These are phyloP conservation scores for Tanypteryx hageni DNA, from an alignment of 2,888 invertebrate species.

Conservation along the genomic window DNA sequence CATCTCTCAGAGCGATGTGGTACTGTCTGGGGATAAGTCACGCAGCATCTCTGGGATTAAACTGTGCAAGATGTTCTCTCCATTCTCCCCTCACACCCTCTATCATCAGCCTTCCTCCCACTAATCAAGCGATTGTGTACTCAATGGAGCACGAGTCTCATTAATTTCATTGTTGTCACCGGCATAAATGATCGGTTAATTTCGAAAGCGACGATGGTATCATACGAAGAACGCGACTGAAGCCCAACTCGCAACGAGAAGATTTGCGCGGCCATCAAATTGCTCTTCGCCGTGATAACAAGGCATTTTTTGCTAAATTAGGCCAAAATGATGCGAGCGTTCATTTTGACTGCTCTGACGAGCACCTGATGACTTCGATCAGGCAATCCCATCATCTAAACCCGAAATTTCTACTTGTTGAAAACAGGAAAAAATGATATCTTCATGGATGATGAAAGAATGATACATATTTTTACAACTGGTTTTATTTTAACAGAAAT, in stretches of 20 bases:
- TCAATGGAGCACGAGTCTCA: constrained; percentile 2
- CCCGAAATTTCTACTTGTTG: too few species aligned
- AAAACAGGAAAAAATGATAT: too few species aligned
- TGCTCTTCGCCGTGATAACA: too few species aligned
- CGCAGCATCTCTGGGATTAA: neutral
- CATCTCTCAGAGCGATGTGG: neutral
- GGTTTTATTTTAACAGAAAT: too few species aligned
- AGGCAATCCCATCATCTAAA: too few species aligned
- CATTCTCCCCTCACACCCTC: neutral
- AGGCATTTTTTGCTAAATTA: too few species aligned
- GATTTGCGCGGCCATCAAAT: neutral
- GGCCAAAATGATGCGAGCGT: too few species aligned
- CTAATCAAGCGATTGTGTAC: constrained; percentile 25
- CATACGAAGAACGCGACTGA: neutral
- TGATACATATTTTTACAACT: too few species aligned
- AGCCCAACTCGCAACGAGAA: neutral
- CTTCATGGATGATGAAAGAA: too few species aligned
- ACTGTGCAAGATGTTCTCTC: neutral
- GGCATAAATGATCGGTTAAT: constrained; percentile 12
- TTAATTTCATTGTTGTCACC: constrained; percentile 13
- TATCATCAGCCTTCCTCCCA: neutral
- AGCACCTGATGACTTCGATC: too few species aligned
- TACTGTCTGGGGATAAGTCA: neutral
- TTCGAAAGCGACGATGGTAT: neutral
- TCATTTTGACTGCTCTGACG: too few species aligned